Evolutionary conservation across 2,888 invertebrate species (phyloP), one percentile per base, ranked within the genome.

Genomic region (Apotomis betuletana): DNA sequence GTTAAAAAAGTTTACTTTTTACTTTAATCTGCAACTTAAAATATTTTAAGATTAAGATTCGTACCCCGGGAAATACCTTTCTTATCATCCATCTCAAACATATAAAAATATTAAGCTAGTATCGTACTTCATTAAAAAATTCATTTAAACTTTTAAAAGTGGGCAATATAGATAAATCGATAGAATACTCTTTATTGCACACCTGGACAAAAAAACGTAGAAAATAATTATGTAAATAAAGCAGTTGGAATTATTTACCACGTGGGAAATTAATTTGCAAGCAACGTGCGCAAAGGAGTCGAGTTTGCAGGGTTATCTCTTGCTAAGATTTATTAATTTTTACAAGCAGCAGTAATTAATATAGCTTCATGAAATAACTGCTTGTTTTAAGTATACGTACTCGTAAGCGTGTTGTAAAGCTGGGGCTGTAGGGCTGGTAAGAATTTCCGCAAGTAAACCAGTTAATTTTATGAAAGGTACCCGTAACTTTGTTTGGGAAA

Each of bases 241-340:
- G 77, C 76, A 77, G 79, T 78, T 83, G 80, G 41, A 41, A 41
- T 84, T 84, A 84, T 86, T 87, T 86, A 87, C 81, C 87, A 87
- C 86, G 83, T 83, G 87, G 87, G 87, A 87, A 87, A 87, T 87
- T 87, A 84, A 87, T 87, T 85, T 86, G 81, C 81, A 84, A 83
- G 79, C 79, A 78, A 78, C 61, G 71, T 73, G 44, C 61, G 71
- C 68, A 9, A 46, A 71, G 15, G 59, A 46, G 1, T 27, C 27
- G 27, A 27, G 27, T 27, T 54, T 59, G 67, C 58, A 67, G 58
- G 67, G 61, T 49, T 57, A 73, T 67, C 60, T 69, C 67, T 67
- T 64, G 62, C 67, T 41, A 57, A 51, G 51, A 64, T 67, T 55
- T 41, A 44, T 55, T 57, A 36, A 8, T n/a, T 57, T 49, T 49